These are phyloP conservation scores for Zygogramma bicolorata DNA, from an alignment of 2,888 invertebrate species.

Conservation along the genomic window DNA sequence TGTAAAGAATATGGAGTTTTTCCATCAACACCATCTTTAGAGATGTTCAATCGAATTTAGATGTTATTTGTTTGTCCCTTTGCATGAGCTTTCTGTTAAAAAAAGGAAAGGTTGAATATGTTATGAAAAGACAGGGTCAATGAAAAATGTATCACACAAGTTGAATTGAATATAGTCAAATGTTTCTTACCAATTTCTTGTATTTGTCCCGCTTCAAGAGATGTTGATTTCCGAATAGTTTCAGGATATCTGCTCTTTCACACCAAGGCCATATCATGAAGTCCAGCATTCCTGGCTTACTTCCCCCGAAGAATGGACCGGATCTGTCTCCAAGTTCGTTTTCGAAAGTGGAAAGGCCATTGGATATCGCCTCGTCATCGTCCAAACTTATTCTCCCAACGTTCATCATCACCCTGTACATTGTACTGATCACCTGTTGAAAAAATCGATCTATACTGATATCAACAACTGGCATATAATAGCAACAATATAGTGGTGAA, in stretches of 20 bases:
- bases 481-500: no score
- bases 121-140: no score
- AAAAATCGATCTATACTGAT: no score
- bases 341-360: conserved; percentile 75
- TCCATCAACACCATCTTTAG: no score
- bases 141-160: no score
- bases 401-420: conserved; percentile 69
- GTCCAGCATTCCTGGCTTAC: conserved; percentile 81
- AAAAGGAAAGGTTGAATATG: no score
- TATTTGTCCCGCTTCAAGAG: conserved; percentile 76
- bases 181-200: conserved; percentile 71
- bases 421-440: conserved; percentile 71
- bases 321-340: conserved; percentile 74
- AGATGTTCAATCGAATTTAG: no score
- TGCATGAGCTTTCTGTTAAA: no score
- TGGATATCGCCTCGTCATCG: conserved; percentile 59
- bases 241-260: conserved; percentile 75
- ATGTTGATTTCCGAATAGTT: conserved; percentile 73
- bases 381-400: conserved; percentile 55
- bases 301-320: conserved; percentile 76
- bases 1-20: no score
- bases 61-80: no score
- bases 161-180: background rate
- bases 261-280: conserved; percentile 91
- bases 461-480: no score